phyloP scores from a whole-genome alignment of 2,113 vertebrate genomes.

The Ia io region DNA sequence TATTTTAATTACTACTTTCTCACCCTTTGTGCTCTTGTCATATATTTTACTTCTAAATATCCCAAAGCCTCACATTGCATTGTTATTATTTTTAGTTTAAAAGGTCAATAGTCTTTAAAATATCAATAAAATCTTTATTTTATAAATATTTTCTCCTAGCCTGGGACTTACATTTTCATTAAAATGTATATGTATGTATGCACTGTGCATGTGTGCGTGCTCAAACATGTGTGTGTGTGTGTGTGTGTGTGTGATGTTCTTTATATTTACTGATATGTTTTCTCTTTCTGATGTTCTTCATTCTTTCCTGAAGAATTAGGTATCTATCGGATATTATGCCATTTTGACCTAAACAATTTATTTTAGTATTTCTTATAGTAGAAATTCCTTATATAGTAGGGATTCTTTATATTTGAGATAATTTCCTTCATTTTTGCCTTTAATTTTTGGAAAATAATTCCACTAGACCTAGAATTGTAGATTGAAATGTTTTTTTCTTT shows the following conservation, averaged over 20 bases:
- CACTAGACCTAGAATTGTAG: neutral
- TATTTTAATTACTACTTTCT: neutral
- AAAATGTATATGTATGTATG: neutral
- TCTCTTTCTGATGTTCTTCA: neutral
- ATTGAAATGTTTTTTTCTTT: neutral
- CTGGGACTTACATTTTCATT: no score
- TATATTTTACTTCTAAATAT: slow-evolving; percentile 21
- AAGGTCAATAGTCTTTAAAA: neutral
- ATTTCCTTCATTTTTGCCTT: neutral
- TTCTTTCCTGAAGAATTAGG: neutral
- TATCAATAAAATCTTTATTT: no score
- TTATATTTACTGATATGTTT: neutral
- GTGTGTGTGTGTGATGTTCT: neutral
- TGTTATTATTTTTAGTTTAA: slow-evolving; percentile 18
- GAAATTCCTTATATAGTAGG: neutral
- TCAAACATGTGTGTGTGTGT: neutral
- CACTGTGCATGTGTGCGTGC: neutral
- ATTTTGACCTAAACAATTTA: neutral
- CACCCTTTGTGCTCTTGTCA: neutral
- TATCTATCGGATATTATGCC: neutral
- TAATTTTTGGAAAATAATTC: neutral
- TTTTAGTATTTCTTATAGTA: neutral
- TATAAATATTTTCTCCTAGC: no score
- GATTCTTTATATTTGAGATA: neutral
- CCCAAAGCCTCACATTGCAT: neutral